Base-by-base conservation (phyloP, 1,140 invertebrate genomes). In the Ceratosolen solmsi region DNA sequence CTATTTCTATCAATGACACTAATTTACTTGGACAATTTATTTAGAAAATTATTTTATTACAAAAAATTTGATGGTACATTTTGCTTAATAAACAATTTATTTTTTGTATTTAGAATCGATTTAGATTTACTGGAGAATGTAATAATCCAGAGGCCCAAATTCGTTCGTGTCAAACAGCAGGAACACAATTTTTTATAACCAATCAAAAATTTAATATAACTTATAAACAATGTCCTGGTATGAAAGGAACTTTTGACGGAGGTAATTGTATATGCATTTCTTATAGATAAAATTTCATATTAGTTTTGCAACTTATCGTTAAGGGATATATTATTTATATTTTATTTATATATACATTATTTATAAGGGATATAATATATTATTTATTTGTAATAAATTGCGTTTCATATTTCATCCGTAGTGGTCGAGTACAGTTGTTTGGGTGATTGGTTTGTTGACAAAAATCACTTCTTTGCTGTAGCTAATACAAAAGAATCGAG, bases 191-290 rank as follows among this genome's bases (percentile, higher is more conserved):
- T 90, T 94, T 98, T 58, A 98, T 99, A 84, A 97, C 97, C 41
- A 99, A 99, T 92, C 97, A 99, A 89, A 98, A 99, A 87, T 99
- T 99, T 86, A 97, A 97, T 86, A 98, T 99, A 79, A 98, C 96
- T 11, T 99, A 98, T 89, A 95, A 96, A 82, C 94, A 95, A 88
- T 99, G 98, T 90, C 90, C 94, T 70, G 96, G 96, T 70, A 95
- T 96, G 93, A 92, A 93, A 54, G 96, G 95, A 51, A 98, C 97
- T 4, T 96, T 97, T 90, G 95, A 97, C 91, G 96, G 97, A 91
- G 92, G 96, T 96, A 85, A 84, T 81, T 65, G 0, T 33, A 41
- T 30, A 49, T 30, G 60, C 9, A 3, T n/a, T n/a, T n/a, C n/a
- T n/a, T n/a, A 33, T 63, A 11, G 27, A 7, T 73, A 30, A 30